Evolutionary conservation across 1,140 invertebrate genomes (phyloP), one percentile per base, ranked within the genome.

Genomic region (Drosophila grimshawi): DNA sequence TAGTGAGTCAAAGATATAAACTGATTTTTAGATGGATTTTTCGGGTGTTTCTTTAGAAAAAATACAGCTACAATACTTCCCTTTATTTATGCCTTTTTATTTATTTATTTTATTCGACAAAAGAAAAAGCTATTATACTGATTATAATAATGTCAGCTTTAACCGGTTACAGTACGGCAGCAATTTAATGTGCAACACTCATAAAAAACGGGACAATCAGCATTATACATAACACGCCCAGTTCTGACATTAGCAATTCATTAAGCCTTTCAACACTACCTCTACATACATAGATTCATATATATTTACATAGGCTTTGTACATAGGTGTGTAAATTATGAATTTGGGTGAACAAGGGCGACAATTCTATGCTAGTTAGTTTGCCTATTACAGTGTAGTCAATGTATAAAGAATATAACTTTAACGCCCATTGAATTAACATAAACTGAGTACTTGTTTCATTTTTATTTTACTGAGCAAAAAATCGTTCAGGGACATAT

Each of bases 231-330:
- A 57, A 51, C 61, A 52, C 19, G 37, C 45, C 53, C 32, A 48
- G 5, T 43, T 4, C 32, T 66, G 69, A 72, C 69, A 62, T 72
- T 72, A 72, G 52, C 48, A 65, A 51, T 57, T 48, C 45, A 65
- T 66, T 60, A 53, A 65, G 62, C 48, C 39, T 51, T 52, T 41
- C 59, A 62, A n/a, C 45, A 49, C 19, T 19, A 19, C 19, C 19
- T 57, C 39, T 30, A 4, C 55, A 61, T 59, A 55, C 10, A 37
- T 37, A 7, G 1, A 5, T 37, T 7, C 35, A 37, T 37, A 37
- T 7, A 5, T 37, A 6, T 37, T 8, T n/a, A 43, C n/a, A 33
- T 30, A 59, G 3, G 19, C 19, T 19, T 19, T 19, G 4, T 56
- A 32, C 7, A 8, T 43, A 37, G 8, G 55, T 39, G 10, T 11